Evolutionary conservation across 1,140 invertebrate species (phyloP), one percentile per base, ranked within the genome.

Genomic region (Drosophila oshimai): DNA sequence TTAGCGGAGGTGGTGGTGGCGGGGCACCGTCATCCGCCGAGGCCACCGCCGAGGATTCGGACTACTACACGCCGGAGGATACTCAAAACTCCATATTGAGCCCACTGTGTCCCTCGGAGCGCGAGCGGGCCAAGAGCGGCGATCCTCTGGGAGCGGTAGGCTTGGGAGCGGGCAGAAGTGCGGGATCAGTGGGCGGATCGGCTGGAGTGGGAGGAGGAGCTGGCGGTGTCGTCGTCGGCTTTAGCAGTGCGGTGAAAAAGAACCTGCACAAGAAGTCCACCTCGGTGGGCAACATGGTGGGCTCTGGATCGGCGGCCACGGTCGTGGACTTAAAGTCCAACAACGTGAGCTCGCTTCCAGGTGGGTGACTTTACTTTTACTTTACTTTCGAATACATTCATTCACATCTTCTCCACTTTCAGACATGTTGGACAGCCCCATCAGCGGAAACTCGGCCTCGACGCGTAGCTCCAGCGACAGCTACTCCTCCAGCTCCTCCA

Each of bases 11-110:
- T 0, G 54, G 60, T 42, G 57, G 47, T 7, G 20, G 65, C 1
- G 31, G 18, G 3, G 28, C 18, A 33, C 10, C 36, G 1, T 41
- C 69, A 7, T 29, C 41, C 6, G 31, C 12, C 1, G 83, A 77
- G 12, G 44, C 72, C 1, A 39, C 55, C 31, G 93, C 92, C 42
- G 94, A 95, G 28, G 94, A 95, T 89, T 95, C 94, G 5, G 94
- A 95, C 89, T 95, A 95, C 91, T 95, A 94, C 90, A 95, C 94
- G 2, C 94, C 94, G 0, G 94, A 95, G 83, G 94, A 95, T 89
- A 93, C 94, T 29, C 92, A 92, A 53, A 94, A 94, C 41, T 93
- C 93, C 44, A 93, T 94, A 77, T 91, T 94, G 64, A 93, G 93
- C 57, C 91, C 93, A 20, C 90, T 92, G 33, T 91, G 90, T 33